These are phyloP conservation scores for Aphrophora alni DNA, from an alignment of 2,888 invertebrate species.

Conservation along the genomic window DNA sequence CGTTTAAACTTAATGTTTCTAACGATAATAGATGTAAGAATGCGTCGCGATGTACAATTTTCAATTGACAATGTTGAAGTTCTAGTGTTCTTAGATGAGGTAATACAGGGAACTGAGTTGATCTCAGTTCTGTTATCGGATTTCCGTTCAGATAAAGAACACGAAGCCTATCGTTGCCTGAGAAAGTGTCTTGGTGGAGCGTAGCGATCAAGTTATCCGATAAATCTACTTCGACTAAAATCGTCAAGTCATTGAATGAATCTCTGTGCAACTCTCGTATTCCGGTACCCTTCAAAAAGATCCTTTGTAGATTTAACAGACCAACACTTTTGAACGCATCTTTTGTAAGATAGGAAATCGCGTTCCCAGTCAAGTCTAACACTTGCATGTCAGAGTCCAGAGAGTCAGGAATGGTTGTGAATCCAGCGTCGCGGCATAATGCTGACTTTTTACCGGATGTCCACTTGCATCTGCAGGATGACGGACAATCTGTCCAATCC, in stretches of 20 bases:
- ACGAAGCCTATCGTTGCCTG: conserved; percentile 82
- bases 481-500: conserved; percentile 89
- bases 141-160: conserved; percentile 82
- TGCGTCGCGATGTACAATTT: conserved; percentile 76
- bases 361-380: conserved; percentile 82
- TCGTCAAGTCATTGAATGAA: conserved; percentile 85
- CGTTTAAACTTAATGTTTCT: conserved; percentile 78
- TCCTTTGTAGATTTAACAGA: conserved; percentile 82
- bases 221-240: conserved; percentile 86
- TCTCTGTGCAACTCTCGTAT: conserved; percentile 79
- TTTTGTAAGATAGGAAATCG: conserved; percentile 74
- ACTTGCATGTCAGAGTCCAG: conserved; percentile 82
- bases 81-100: conserved; percentile 82
- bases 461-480: conserved; percentile 91
- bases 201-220: conserved; percentile 79
- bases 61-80: conserved; percentile 79
- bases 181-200: conserved; percentile 80
- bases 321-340: conserved; percentile 82
- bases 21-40: conserved; percentile 77
- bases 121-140: conserved; percentile 73
- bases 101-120: conserved; percentile 81
- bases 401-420: conserved; percentile 76
- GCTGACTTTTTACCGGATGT: conserved; percentile 90
- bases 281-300: conserved; percentile 78
- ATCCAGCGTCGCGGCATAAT: conserved; percentile 79